These are phyloP conservation scores for Protomyctophum bolini DNA, from an alignment of 2,113 vertebrate species.

Conservation along the genomic window DNA sequence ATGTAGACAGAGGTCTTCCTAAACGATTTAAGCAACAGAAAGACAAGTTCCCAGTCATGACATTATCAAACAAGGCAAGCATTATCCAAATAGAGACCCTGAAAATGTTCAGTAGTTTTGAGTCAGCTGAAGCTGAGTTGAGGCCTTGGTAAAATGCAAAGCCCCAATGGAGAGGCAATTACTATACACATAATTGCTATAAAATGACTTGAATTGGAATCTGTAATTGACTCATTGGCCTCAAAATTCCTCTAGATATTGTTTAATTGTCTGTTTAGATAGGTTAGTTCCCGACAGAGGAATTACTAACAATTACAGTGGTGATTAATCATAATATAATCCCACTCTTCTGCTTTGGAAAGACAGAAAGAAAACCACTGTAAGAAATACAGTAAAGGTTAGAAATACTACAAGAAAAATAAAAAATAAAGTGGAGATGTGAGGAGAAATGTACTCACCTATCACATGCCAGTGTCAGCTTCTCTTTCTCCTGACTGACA, in stretches of 20 bases:
- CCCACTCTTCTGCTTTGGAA: neutral
- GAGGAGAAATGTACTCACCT: conserved; percentile 64
- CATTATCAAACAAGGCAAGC: neutral
- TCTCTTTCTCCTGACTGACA: conserved; percentile 34
- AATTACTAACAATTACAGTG: conserved; percentile 36
- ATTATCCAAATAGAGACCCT: neutral
- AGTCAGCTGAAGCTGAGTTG: neutral
- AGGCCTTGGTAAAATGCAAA: neutral
- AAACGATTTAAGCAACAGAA: conserved; percentile 26
- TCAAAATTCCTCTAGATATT: conserved; percentile 24
- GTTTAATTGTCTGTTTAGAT: conserved; percentile 32
- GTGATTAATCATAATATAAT: conserved; percentile 17
- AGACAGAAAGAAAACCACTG: conserved; percentile 8
- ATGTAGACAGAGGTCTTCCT: neutral
- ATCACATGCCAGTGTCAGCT: conserved; percentile 16
- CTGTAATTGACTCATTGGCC: conserved; percentile 7
- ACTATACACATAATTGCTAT: conserved; percentile 12
- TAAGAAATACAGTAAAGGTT: neutral
- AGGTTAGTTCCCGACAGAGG: conserved; percentile 21
- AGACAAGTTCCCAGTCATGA: neutral
- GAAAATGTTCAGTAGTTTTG: neutral
- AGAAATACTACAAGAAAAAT: neutral
- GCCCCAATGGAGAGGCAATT: neutral
- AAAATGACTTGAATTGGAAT: conserved; percentile 1
- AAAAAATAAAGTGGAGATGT: neutral